Base-by-base conservation (phyloP, 2,113 vertebrate genomes). In the Bagarius yarrelli region DNA sequence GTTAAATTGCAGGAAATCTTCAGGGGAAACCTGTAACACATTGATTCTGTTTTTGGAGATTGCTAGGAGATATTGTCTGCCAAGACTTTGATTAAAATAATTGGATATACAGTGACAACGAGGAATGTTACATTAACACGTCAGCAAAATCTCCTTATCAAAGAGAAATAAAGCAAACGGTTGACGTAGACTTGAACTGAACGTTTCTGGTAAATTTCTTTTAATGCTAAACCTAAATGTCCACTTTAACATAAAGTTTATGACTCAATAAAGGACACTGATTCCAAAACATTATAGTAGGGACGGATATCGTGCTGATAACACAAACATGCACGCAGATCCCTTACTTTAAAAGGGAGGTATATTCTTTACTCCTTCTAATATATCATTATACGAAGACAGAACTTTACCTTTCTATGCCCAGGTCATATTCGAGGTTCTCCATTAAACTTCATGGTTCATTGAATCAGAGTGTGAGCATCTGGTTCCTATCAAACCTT, bases 381-480 rank as follows among this genome's bases (percentile, higher is more conserved):
- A 82, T 79, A 84, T 83, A 88, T 83, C 82, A 85, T 70, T 73
- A 79, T 81, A 81, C 76, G 60, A 34, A 76, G 76, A 78, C 40
- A 76, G 67, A 82, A 80, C 83, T 82, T 87, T 82, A 81, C 81
- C 83, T 87, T 78, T 80, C 71, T 78, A 82, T 80, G 81, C 81
- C 73, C 52, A 59, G 84, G 84, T 85, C 81, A 83, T 81, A 36
- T 82, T 75, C 40, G 53, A 83, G 80, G 84, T 83, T 83, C 74
- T 82, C 80, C 84, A 80, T 86, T 86, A 86, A 85, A 85, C 79
- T 83, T 84, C 71, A 86, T 55, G 64, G 81, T 85, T 86, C 77
- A 84, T 87, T 88, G 83, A 83, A 72, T 70, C 76, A 81, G 82
- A 87, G 81, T 75, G 53, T 81, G 53, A 79, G 81, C 83, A 85